Evolutionary conservation across 2,888 invertebrate species (phyloP), one percentile per base, ranked within the genome.

Genomic region (Drosophila kambysellisi): DNA sequence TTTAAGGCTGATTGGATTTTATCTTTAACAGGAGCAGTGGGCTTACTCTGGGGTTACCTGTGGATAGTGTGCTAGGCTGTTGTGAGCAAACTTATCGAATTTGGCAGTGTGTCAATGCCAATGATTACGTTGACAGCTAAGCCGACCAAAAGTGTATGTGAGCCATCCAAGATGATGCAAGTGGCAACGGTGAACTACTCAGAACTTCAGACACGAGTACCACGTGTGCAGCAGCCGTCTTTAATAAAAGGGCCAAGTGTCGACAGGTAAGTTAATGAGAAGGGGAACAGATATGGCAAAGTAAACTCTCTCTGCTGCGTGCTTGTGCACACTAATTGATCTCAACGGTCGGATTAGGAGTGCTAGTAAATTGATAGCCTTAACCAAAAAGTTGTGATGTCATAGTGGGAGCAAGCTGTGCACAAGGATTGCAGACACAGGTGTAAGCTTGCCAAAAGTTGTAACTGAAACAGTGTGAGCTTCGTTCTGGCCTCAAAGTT

Each of bases 331-430:
- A 83, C 89, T 89, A 83, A 83, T 89, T 83, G 83, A 83, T 89
- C 83, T 89, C 89, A 83, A 87, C 88, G 87, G 84, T 59, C 71
- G 87, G 78, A 89, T 89, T 83, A 87, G 81, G 57, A 70, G 65
- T 59, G 60, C 74, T 51, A 73, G 74, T 70, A 83, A 86, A 87
- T 83, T 89, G 87, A 83, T 89, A 77, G 84, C 70, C 74, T 77
- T 81, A 73, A 73, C 74, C 67, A 39, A 82, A 79, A 79, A 79
- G 59, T 82, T 82, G 41, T 74, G 25, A 72, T 78, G 74, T 79
- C 82, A 82, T 82, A 70, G 79, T 70, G 69, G 56, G 67, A 41
- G 59, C 63, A 72, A 69, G 56, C 63, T 66, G 50, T 43, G 30
- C 9, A 32, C 59, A 60, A 33, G 33, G 46, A 25, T 4, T 46